Evolutionary conservation across 2,797 vertebrate species (phyloP), one percentile per base, ranked within the genome.

Genomic region (Manis pentadactyla): DNA sequence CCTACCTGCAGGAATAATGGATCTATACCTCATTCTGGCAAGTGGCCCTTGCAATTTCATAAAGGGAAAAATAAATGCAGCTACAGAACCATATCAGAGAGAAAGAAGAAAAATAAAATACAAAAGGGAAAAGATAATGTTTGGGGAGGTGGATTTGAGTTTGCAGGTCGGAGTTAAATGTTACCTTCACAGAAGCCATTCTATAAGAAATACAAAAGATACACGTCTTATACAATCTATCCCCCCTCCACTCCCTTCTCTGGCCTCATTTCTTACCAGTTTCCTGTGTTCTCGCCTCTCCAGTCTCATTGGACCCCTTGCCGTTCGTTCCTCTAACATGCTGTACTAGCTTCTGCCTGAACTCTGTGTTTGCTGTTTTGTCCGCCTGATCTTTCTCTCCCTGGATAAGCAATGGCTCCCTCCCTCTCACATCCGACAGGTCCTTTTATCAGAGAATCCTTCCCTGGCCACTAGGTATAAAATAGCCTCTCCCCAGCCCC

Each of bases 21-120:
- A 94, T 94, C 90, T 92, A 86, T 86, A 87, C 31, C 31, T 93
- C 92, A 92, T 96, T 83, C 89, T 59, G 12, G 94, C 73, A 93
- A 95, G 75, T 61, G 18, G n/a, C 87, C 79, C 89, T 88, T 82
- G 74, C 83, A 82, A 78, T 89, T 90, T 93, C 91, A 96, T 90
- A 94, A 95, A 93, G 39, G 17, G 68, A 78, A 59, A 95, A 74
- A 57, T 53, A 93, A 97, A 86, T 66, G 78, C 29, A 94, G 85
- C 92, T 85, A 29, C 14, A 79, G 84, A 75, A 9, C 1, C 81
- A 79, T 7, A 74, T 63, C 10, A 55, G 37, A 92, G 57, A 85
- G 23, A 93, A 82, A 25, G 85, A 25, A 77, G 78, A 42, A 94
- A 87, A 77, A n/a, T 39, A 34, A 82, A 92, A 51, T 51, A 37